These are phyloP conservation scores for Zele albiditarsus DNA, from an alignment of 2,888 invertebrate species.

Conservation along the genomic window DNA sequence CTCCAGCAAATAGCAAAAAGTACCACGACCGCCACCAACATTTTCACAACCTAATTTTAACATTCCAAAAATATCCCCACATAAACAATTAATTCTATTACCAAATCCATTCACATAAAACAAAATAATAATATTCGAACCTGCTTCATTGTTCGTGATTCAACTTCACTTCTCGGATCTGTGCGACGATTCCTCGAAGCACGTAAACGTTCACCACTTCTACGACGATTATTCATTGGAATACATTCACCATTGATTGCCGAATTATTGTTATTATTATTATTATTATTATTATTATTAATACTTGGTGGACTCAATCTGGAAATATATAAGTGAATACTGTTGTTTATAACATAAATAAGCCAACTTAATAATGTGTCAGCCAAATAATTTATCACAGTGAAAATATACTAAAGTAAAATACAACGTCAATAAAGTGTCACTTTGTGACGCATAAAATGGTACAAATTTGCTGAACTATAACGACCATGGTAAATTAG, in stretches of 20 bases:
- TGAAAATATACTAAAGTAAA: neutral
- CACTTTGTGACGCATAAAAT: neutral
- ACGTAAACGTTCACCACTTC: slow-evolving; percentile 58
- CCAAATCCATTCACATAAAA: no score
- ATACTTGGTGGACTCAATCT: slow-evolving; percentile 57
- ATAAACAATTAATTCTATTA: neutral
- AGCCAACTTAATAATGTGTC: neutral
- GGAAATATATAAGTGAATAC: slow-evolving; percentile 32
- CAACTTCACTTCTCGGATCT: slow-evolving; percentile 64
- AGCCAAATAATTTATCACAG: neutral
- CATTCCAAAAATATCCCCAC: neutral
- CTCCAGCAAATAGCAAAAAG: slow-evolving; percentile 82
- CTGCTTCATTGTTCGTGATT: slow-evolving; percentile 70
- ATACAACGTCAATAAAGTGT: neutral
- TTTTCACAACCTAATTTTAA: slow-evolving; percentile 79
- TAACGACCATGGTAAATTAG: neutral
- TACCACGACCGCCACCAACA: slow-evolving; percentile 81
- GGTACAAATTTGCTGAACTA: neutral
- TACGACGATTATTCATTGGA: slow-evolving; percentile 62
- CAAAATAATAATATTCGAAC: slow-evolving; percentile 46
- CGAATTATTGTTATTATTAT: slow-evolving; percentile 38
- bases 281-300: slow-evolving; percentile 42
- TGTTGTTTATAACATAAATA: neutral
- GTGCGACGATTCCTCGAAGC: slow-evolving; percentile 60
- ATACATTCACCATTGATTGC: slow-evolving; percentile 59